Evolutionary conservation across 2,888 invertebrate genomes (phyloP).

Genomic region (Hecatera dysodea): DNA sequence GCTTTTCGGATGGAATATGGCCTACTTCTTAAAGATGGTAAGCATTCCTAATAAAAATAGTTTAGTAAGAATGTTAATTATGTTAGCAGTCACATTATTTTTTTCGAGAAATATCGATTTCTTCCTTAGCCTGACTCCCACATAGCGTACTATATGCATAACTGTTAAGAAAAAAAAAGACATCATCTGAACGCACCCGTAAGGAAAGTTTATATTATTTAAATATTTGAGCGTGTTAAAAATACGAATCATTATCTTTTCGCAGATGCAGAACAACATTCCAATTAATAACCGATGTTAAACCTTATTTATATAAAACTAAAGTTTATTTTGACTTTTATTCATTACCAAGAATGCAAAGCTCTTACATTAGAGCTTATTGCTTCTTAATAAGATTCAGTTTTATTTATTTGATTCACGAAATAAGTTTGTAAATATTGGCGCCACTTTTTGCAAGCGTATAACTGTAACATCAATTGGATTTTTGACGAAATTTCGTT

Average conservation of each 20-base stretch:
- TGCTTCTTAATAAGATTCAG: conserved; percentile 34
- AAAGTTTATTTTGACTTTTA: conserved; percentile 60
- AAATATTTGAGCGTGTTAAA: conserved; percentile 86
- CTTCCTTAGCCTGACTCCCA: conserved; percentile 4
- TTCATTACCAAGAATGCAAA: conserved; percentile 1
- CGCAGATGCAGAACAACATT: conserved; percentile 72
- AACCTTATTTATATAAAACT: conserved; percentile 41
- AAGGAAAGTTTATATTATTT: conserved; percentile 80
- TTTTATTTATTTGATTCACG: conserved; percentile 7
- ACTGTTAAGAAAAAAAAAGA: conserved; percentile 74
- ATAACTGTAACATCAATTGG: conserved; percentile 84
- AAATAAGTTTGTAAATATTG: conserved; percentile 65
- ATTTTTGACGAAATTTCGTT: conserved; percentile 83
- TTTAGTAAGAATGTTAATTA: no score
- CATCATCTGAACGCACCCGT: conserved; percentile 75
- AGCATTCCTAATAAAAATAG: no score
- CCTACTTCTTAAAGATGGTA: neutral
- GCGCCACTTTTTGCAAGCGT: conserved; percentile 79
- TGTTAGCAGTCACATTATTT: no score
- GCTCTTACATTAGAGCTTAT: conserved; percentile 23
- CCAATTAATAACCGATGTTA: conserved; percentile 38
- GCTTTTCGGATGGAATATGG: neutral
- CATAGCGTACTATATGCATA: conserved; percentile 51
- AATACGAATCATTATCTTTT: conserved; percentile 86
- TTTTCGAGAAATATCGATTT: neutral